Conservation (phyloP, 2,113 vertebrate genomes). For the Cyprinodon brontotheroides region DNA sequence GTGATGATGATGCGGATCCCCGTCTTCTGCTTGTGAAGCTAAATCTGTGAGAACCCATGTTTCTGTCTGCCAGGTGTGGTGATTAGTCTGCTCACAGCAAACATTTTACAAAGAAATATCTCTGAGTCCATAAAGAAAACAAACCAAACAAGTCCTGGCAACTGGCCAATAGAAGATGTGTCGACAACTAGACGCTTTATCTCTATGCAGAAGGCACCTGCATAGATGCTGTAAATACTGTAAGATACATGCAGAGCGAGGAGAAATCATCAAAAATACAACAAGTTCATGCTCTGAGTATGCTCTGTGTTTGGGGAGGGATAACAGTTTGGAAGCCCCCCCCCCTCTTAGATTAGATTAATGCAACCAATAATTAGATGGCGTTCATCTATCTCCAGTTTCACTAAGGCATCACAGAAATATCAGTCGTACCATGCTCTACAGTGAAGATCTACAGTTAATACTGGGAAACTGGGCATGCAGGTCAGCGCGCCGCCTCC, state of each 20-base stretch:
- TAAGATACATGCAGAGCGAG: slow-evolving; percentile 49
- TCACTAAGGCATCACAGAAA: slow-evolving; percentile 60
- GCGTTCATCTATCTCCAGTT: slow-evolving; percentile 43
- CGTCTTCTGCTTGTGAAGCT: not conserved
- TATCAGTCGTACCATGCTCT: slow-evolving; percentile 49
- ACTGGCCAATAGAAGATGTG: slow-evolving; percentile 6
- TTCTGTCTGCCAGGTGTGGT: slow-evolving; percentile 42
- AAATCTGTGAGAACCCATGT: slow-evolving; percentile 21
- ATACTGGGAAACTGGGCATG: slow-evolving; percentile 47
- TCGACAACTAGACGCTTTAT: slow-evolving; percentile 12
- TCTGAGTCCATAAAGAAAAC: slow-evolving; percentile 6
- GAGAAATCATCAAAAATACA: slow-evolving; percentile 36
- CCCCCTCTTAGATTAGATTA: slow-evolving; percentile 32
- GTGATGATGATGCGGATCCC: not conserved
- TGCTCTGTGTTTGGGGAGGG: slow-evolving; percentile 24
- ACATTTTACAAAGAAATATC: not conserved
- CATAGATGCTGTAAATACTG: slow-evolving; percentile 27
- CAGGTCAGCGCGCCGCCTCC: slow-evolving; percentile 31
- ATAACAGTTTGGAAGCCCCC: slow-evolving; percentile 36
- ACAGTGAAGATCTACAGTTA: slow-evolving; percentile 37
- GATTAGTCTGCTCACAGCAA: slow-evolving; percentile 1
- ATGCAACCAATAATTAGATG: slow-evolving; percentile 57
- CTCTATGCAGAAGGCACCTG: slow-evolving; percentile 20
- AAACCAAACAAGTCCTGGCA: not conserved
- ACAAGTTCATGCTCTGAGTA: slow-evolving; percentile 57